Percentiles rank a stretch among this genome's conserved stretches.
Conservation (phyloP, 2,888 invertebrate genomes). For the Miltochrista miniata region DNA sequence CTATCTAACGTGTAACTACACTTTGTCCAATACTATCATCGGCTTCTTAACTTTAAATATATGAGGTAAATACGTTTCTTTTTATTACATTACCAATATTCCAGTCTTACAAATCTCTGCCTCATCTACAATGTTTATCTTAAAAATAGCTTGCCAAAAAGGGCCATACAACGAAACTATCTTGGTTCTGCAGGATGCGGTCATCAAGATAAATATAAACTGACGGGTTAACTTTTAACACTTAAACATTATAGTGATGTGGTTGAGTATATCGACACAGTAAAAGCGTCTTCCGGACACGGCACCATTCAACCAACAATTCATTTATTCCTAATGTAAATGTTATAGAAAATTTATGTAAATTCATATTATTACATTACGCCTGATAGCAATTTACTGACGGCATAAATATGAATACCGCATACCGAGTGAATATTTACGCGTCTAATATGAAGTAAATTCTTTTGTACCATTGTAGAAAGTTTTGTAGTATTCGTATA, state of each 20-base stretch:
- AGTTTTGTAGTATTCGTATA: conserved; percentile 35
- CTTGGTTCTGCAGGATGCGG: not conserved
- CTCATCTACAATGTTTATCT: conserved; percentile 11
- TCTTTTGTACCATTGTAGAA: conserved; percentile 47
- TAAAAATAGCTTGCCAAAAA: not conserved
- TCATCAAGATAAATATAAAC: not conserved
- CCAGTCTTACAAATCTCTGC: conserved; percentile 15
- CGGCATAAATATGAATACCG: conserved; percentile 70
- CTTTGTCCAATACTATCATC: too few relatives aligned
- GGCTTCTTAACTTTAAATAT: too few relatives aligned
- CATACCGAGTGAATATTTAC: conserved; percentile 57
- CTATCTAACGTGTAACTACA: too few relatives aligned
- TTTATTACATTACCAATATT: too few relatives aligned
- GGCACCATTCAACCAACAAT: conserved; percentile 56
- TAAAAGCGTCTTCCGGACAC: conserved; percentile 24
- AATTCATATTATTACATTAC: conserved; percentile 79
- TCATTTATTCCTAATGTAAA: conserved; percentile 79
- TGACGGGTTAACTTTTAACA: not conserved
- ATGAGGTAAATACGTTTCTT: too few relatives aligned
- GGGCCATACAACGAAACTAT: too few relatives aligned
- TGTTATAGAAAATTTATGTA: conserved; percentile 80
- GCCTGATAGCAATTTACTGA: conserved; percentile 68
- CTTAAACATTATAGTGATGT: conserved; percentile 24
- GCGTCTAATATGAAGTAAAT: conserved; percentile 48
- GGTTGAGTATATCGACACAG: conserved; percentile 22